Evolutionary conservation across 1,140 invertebrate species (phyloP).

Genomic region (Idris sp.): DNA sequence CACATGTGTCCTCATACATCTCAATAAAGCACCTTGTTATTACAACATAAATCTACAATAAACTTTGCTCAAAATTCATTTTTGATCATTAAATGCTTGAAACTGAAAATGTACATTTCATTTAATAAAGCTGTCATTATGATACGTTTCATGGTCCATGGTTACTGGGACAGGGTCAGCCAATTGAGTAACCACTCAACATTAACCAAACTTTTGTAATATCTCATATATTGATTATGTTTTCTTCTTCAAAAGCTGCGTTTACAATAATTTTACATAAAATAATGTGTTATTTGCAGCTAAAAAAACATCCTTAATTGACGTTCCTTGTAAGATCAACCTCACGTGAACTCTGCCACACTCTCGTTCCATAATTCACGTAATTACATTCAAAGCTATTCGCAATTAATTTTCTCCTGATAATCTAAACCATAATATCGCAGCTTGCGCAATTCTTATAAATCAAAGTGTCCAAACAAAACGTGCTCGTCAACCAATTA

Average conservation of each 20-base stretch:
- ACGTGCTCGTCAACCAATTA: slow-evolving; percentile 31
- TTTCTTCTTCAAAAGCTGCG: slow-evolving; percentile 3
- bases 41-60: no score
- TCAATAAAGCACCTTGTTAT: no score
- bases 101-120: no score
- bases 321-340: slow-evolving; percentile 53
- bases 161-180: slow-evolving; percentile 49
- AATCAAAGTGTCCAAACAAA: slow-evolving; percentile 23
- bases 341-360: slow-evolving; percentile 41
- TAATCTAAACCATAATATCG: slow-evolving; percentile 47
- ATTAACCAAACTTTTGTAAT: slow-evolving; percentile 28
- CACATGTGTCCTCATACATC: no score
- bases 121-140: slow-evolving; percentile 32
- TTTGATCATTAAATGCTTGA: no score
- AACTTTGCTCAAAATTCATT: no score
- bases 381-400: slow-evolving; percentile 51
- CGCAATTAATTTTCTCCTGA: slow-evolving; percentile 46
- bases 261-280: no score
- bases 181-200: slow-evolving; percentile 19
- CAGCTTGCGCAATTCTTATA: slow-evolving; percentile 41
- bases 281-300: no score
- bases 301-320: slow-evolving; percentile 48
- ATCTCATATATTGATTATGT: no score
- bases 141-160: slow-evolving; percentile 49
- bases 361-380: slow-evolving; percentile 45